Evolutionary conservation across 1,140 invertebrate species (phyloP).

Genomic region (Paraescarpia echinospica): DNA sequence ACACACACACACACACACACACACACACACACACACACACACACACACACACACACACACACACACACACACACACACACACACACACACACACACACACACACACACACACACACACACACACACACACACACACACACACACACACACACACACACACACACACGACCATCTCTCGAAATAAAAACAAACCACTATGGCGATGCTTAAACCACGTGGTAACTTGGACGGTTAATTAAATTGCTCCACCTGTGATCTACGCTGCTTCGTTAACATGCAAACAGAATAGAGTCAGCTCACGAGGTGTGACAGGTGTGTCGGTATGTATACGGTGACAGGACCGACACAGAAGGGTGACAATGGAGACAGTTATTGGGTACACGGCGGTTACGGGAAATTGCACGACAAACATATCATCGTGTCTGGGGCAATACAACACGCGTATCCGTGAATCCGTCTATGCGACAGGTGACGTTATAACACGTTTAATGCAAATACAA

Average conservation of each 20-base stretch:
- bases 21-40: slow-evolving; percentile 18
- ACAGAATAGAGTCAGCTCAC: not conserved
- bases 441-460: not conserved
- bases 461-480: not conserved
- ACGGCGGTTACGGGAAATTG: not conserved
- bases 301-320: not conserved
- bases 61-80: slow-evolving; percentile 22
- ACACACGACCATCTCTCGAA: no score
- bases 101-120: slow-evolving; percentile 24
- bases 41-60: slow-evolving; percentile 20
- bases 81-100: slow-evolving; percentile 26
- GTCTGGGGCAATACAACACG: not conserved
- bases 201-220: no score
- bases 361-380: not conserved
- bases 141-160: not conserved
- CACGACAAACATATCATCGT: not conserved
- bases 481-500: slow-evolving; percentile 1
- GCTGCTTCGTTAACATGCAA: not conserved
- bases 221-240: not conserved
- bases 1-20: slow-evolving; percentile 19
- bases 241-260: not conserved
- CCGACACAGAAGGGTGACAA: not conserved
- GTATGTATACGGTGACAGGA: not conserved
- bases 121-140: slow-evolving; percentile 22
- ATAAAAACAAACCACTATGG: no score